Base-by-base conservation (phyloP, 2,888 invertebrate species). In the Blomia tropicalis region DNA sequence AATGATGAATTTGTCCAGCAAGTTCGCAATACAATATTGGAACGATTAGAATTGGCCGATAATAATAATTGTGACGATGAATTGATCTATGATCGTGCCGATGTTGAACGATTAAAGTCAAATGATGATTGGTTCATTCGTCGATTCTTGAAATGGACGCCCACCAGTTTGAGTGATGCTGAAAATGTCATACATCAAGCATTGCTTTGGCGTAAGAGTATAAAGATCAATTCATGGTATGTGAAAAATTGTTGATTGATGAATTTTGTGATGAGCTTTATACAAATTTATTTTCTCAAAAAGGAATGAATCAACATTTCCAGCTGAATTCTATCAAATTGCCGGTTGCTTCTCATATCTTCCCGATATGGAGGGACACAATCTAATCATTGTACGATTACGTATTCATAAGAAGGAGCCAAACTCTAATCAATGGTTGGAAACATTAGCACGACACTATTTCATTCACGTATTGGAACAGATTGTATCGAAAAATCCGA, bases 91-190 rank as follows among this genome's bases (percentile, higher is more conserved):
- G 62, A 62, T n/a, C 27, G 29, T 17, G 30, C 22, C 19, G 62
- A 62, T 30, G 43, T 62, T 11, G 56, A 62, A 23, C 36, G 31
- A 27, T 25, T 62, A 4, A 43, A 56, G 41, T n/a, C n/a, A n/a
- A 31, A 36, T n/a, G 56, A 41, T 30, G 60, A 62, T 47, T 62
- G 62, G 62, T 62, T 62, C 30, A 43, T 62, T 17, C 56, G 62
- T n/a, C 62, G 62, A 43, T 62, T 62, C 29, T 31, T 62, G 23
- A 31, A 44, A 23, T 62, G 62, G 62, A 30, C 22, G 30, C 62
- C 62, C 14, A 62, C 62, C 41, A 62, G 32, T 43, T 22, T 62
- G 22, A 43, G 56, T 23, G 30, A 25, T 1, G 62, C 62, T 23
- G 56, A 56, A 27, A 62, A 62, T 22, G 17, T 23, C 19, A 30